Base-by-base conservation (phyloP, 2,888 invertebrate species). In the Tetramorium bicarinatum region DNA sequence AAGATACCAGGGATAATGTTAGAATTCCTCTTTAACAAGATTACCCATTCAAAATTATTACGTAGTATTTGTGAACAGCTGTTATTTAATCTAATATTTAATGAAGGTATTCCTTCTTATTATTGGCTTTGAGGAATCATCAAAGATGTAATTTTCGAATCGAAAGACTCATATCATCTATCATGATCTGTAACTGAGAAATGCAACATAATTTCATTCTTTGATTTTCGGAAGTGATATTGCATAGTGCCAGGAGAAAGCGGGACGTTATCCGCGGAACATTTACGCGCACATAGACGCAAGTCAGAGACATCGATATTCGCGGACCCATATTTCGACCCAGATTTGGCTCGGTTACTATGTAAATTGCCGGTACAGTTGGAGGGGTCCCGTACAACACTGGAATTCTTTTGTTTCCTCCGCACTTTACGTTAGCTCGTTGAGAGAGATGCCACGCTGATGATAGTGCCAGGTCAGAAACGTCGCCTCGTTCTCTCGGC, bases 401-500 rank as follows among this genome's bases (percentile, higher is more conserved):
- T 69, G 21, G 13, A 83, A 84, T 59, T 82, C 75, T 82, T 87
- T 85, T 85, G 81, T 83, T 84, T 59, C 47, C 61, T 29, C 25
- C 18, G 18, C 21, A 38, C 49, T 76, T 25, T 54, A 66, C 71
- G n/a, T 62, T 61, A 71, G 29, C 21, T 18, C 61, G 29, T 44
- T 29, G 47, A 62, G 54, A 62, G 34, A 87, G 84, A 86, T 82
- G 75, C 61, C 66, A 52, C 15, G 74, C 18, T 59, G 47, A 61
- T 72, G 88, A 90, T 88, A 87, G 86, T 85, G 85, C 82, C 86
- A 75, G 85, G 83, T 87, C 85, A 87, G 84, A 76, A 61, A 84
- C 84, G 81, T 76, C 85, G 62, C 76, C 85, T 71, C 74, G 85
- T 76, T 88, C 85, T 56, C 83, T 71, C 64, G 52, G 47, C 29